Evolutionary conservation across 2,113 vertebrate genomes (phyloP), one percentile per base, ranked within the genome.

Genomic region (Eptesicus fuscus): DNA sequence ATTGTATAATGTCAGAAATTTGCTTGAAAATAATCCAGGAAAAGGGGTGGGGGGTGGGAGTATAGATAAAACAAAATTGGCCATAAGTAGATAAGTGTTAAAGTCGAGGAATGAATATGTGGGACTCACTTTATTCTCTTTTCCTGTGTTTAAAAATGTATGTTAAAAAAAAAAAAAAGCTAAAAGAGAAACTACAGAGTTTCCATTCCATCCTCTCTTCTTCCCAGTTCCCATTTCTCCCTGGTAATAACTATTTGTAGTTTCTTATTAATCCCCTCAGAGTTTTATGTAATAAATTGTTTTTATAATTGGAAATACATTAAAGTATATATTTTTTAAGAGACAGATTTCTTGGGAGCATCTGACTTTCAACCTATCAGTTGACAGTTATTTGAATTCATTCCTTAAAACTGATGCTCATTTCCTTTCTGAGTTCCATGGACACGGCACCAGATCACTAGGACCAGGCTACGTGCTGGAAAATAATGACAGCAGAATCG

Each of bases 401-500:
- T 92, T 95, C 70, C 71, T 35, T 40, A 76, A 92, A 73, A 77
- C 51, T 59, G 63, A 56, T 74, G 37, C 16, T 95, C 83, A 65
- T 92, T 96, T 94, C 71, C 89, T 95, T 89, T 94, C 94, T 44
- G 61, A 86, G 51, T 87, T 53, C 51, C 73, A 23, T 59, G 44
- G 51, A 95, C 83, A 83, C 53, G 32, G 70, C 83, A 91, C n/a
- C 42, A 70, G 91, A 93, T 95, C 95, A 44, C 6, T 67, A 69
- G 74, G 80, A 80, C 83, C 85, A 87, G 79, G 76, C 37, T 78
- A 87, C 93, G 87, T 90, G 92, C 93, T 90, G 88, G 61, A 97
- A 90, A 96, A 95, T 94, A 89, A 97, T 91, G 95, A 90, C 90
- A 83, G 89, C 37, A 83, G 85, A 97, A 89, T 96, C 94, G 83